Percentiles rank a stretch among this genome's conserved stretches.
Evolutionary conservation across 2,113 vertebrate species (phyloP).

Genomic region (Amazona vittata): DNA sequence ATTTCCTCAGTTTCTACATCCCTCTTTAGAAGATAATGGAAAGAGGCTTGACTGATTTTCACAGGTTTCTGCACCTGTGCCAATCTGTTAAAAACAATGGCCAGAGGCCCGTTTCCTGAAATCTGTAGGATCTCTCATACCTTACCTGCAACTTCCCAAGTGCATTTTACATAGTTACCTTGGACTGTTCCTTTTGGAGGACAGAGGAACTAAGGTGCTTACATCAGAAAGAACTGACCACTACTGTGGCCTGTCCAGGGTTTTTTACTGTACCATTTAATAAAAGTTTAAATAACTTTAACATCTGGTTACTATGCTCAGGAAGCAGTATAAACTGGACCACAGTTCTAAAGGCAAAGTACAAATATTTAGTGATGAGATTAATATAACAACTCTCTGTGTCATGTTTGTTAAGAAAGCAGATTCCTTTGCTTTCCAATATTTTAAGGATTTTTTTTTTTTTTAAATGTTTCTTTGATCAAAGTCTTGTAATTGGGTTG

Average conservation of each 20-base stretch:
- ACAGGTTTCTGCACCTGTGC: background rate
- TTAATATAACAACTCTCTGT: background rate
- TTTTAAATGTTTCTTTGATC: background rate
- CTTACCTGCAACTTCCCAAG: background rate
- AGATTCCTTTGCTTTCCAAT: conserved; percentile 11
- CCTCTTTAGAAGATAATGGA: background rate
- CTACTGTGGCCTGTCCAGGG: background rate
- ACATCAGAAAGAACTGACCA: background rate
- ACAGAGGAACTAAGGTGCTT: background rate
- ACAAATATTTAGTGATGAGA: background rate
- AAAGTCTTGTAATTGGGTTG: background rate
- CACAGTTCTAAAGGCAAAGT: conserved; percentile 9
- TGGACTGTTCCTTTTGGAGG: background rate
- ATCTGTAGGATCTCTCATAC: background rate
- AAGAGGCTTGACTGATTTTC: background rate
- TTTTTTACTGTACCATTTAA: background rate
- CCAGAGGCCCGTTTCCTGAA: background rate
- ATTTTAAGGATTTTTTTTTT: background rate
- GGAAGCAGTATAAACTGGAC: background rate
- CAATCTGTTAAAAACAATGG: background rate
- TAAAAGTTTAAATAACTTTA: background rate
- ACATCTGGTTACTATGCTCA: background rate
- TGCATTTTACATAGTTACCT: background rate
- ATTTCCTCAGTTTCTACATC: background rate
- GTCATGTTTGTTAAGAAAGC: background rate